These are phyloP conservation scores for Epirrita christyi DNA, from an alignment of 2,888 invertebrate species.

Conservation along the genomic window DNA sequence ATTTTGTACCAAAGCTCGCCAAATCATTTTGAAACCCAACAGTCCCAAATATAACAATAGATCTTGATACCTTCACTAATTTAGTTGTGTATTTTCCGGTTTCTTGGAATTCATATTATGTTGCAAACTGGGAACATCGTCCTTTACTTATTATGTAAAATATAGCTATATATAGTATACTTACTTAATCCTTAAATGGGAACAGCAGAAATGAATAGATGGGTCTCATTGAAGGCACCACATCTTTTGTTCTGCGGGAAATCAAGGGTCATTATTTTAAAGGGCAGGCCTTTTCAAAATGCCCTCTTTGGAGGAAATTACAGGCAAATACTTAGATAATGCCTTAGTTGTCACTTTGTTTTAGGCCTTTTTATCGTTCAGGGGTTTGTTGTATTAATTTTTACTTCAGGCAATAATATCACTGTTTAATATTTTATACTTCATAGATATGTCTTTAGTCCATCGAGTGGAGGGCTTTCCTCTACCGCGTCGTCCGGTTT, in stretches of 20 bases:
- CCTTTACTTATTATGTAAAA: neutral
- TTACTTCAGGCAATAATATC: too few relatives aligned
- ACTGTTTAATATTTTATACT: too few relatives aligned
- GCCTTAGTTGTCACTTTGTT: slow-evolving; percentile 51
- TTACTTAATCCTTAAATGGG: slow-evolving; percentile 18
- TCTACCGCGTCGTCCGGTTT: too few relatives aligned
- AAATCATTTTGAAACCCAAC: neutral
- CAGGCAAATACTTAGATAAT: slow-evolving; percentile 63
- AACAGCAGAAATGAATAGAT: slow-evolving; percentile 45
- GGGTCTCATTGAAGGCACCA: slow-evolving; percentile 56
- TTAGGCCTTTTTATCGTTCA: slow-evolving; percentile 36
- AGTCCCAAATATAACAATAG: slow-evolving; percentile 8
- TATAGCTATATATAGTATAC: slow-evolving; percentile 3
- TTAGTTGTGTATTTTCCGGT: slow-evolving; percentile 20
- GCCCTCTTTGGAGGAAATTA: slow-evolving; percentile 65
- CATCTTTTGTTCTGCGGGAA: slow-evolving; percentile 69
- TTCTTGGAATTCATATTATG: slow-evolving; percentile 6
- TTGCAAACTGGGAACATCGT: neutral
- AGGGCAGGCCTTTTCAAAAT: slow-evolving; percentile 58
- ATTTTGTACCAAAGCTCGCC: neutral
- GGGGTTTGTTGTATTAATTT: slow-evolving; percentile 23
- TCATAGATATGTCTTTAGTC: too few relatives aligned
- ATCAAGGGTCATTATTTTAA: slow-evolving; percentile 62
- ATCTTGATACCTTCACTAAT: slow-evolving; percentile 12
- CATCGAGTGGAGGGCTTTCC: too few relatives aligned